Percentiles rank a stretch among this genome's conserved stretches.
These are phyloP conservation scores for Perizoma flavofasciatum DNA, from an alignment of 2,888 invertebrate species.

Conservation along the genomic window DNA sequence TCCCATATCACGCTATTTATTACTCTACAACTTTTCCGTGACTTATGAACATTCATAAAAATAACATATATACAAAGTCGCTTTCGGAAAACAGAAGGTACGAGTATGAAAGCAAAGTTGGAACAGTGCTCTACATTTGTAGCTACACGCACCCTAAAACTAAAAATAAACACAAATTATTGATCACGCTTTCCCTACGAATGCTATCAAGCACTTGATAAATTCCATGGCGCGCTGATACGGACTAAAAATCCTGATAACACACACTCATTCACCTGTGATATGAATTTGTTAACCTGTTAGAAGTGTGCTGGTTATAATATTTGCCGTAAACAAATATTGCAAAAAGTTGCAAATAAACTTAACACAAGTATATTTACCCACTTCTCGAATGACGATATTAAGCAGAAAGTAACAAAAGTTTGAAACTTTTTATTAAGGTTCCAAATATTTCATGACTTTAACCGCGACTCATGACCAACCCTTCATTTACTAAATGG, in stretches of 20 bases:
- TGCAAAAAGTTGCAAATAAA: conserved; percentile 38
- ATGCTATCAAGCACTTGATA: conserved; percentile 64
- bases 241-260: conserved; percentile 60
- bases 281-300: conserved; percentile 73
- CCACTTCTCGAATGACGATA: background rate
- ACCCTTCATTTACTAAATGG: too few relatives aligned
- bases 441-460: too few relatives aligned
- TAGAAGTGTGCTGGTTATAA: conserved; percentile 46
- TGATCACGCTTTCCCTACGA: conserved; percentile 52
- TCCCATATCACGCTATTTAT: too few relatives aligned
- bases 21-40: too few relatives aligned
- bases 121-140: background rate
- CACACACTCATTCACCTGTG: conserved; percentile 60
- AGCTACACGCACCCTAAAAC: conserved; percentile 8
- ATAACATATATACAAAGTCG: too few relatives aligned
- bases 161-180: conserved; percentile 39
- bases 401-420: background rate
- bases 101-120: too few relatives aligned
- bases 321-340: conserved; percentile 32
- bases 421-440: too few relatives aligned
- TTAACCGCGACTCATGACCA: too few relatives aligned
- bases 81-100: too few relatives aligned
- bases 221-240: conserved; percentile 64
- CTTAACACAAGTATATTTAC: conserved; percentile 29
- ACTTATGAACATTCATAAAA: too few relatives aligned